Percentiles rank a stretch among this genome's conserved stretches.
Evolutionary conservation across 2,888 invertebrate genomes (phyloP).

Genomic region (Exephanes ischioxanthus): DNA sequence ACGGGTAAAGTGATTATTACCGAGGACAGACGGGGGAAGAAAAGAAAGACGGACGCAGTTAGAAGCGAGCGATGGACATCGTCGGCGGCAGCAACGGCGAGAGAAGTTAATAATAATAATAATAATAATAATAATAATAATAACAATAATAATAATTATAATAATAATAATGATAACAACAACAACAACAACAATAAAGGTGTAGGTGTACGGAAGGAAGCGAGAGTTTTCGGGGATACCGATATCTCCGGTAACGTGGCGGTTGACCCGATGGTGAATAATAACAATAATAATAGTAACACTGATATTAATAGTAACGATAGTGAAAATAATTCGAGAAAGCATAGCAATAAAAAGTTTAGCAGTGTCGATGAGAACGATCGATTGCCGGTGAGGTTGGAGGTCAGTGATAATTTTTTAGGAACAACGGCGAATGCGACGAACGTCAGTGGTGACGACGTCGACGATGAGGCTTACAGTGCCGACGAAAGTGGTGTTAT

Average conservation of each 20-base stretch:
- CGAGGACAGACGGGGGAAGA: slow-evolving; percentile 52
- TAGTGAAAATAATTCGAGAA: slow-evolving; percentile 45
- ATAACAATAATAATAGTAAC: slow-evolving; percentile 50
- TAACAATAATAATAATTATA: background rate
- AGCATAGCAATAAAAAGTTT: slow-evolving; percentile 52
- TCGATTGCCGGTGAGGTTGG: slow-evolving; percentile 29
- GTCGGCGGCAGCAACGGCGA: background rate
- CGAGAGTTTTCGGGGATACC: slow-evolving; percentile 42
- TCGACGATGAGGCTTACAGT: slow-evolving; percentile 30
- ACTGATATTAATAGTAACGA: slow-evolving; percentile 44
- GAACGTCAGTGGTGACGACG: slow-evolving; percentile 22
- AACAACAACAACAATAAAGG: background rate
- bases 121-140: background rate
- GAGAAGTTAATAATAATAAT: background rate
- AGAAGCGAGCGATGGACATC: slow-evolving; percentile 1
- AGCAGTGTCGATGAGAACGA: slow-evolving; percentile 34
- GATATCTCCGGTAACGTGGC: slow-evolving; percentile 44
- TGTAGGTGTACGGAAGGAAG: slow-evolving; percentile 2
- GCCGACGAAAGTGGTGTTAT: slow-evolving; percentile 51
- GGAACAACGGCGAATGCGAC: slow-evolving; percentile 67
- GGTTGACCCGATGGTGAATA: slow-evolving; percentile 44
- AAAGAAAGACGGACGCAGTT: slow-evolving; percentile 53
- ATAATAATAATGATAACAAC: background rate
- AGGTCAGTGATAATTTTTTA: slow-evolving; percentile 61
- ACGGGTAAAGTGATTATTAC: slow-evolving; percentile 50